Percentiles rank a stretch among this genome's conserved stretches.
Evolutionary conservation across 2,888 invertebrate species (phyloP).

Genomic region (Cancer borealis): DNA sequence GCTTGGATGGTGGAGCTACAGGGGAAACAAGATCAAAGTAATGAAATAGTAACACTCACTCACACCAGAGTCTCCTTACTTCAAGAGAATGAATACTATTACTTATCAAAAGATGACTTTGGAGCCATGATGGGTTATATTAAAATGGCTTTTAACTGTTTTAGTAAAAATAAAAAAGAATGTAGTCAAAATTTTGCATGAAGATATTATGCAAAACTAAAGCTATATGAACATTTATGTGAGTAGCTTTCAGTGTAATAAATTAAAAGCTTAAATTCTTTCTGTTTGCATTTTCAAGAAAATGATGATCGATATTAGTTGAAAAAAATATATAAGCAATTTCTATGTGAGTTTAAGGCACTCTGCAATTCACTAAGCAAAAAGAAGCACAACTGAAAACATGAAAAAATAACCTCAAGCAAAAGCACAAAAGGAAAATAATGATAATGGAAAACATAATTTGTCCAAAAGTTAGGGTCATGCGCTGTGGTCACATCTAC

Average conservation of each 20-base stretch:
- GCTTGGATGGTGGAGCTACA: conserved; percentile 91
- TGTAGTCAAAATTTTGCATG: neutral
- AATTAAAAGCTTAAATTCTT: neutral
- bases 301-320: conserved; percentile 52
- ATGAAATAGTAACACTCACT: neutral
- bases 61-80: neutral
- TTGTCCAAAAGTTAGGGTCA: neutral
- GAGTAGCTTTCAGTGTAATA: neutral
- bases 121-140: conserved; percentile 54
- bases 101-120: conserved; percentile 43
- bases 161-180: conserved; percentile 29
- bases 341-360: conserved; percentile 18
- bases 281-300: neutral
- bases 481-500: neutral
- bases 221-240: neutral
- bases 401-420: neutral
- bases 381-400: conserved; percentile 55
- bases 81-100: neutral
- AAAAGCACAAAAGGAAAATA: neutral
- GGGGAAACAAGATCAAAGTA: conserved; percentile 67
- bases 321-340: conserved; percentile 29
- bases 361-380: neutral
- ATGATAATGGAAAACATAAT: conserved; percentile 28
- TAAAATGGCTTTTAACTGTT: neutral
- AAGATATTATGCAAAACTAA: conserved; percentile 33